These are phyloP conservation scores for Ptychodera flava DNA, from an alignment of 35 echinoderm and acorn worm species.

Conservation along the genomic window DNA sequence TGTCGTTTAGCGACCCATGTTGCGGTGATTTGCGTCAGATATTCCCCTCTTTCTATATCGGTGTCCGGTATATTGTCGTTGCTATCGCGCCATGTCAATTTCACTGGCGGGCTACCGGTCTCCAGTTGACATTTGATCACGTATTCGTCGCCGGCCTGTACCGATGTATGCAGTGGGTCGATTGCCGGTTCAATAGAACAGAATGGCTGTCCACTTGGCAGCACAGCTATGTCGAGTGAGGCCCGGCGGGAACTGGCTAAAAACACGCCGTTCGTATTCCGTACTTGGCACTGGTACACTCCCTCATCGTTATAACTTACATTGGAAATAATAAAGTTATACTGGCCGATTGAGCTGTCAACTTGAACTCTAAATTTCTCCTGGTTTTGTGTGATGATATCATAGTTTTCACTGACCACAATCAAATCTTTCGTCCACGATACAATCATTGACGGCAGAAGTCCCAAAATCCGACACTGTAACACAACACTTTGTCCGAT, in stretches of 20 bases:
- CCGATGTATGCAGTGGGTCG: neutral
- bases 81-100: neutral
- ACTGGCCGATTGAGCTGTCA: neutral
- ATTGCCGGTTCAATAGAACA: neutral
- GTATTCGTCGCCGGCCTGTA: neutral
- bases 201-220: neutral
- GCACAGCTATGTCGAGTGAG: neutral
- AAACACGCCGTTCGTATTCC: neutral
- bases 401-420: neutral
- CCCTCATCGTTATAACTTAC: neutral
- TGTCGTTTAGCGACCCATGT: neutral
- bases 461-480: neutral
- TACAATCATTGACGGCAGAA: neutral
- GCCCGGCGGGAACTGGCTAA: neutral
- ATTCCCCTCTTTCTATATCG: neutral
- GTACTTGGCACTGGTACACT: neutral
- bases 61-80: neutral
- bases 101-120: neutral
- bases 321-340: neutral
- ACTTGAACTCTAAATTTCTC: neutral
- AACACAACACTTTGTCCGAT: neutral
- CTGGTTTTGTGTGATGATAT: neutral
- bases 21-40: neutral
- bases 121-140: neutral
- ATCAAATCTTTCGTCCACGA: neutral